Evolutionary conservation across 2,113 vertebrate genomes (phyloP).

Genomic region (Canis aureus): DNA sequence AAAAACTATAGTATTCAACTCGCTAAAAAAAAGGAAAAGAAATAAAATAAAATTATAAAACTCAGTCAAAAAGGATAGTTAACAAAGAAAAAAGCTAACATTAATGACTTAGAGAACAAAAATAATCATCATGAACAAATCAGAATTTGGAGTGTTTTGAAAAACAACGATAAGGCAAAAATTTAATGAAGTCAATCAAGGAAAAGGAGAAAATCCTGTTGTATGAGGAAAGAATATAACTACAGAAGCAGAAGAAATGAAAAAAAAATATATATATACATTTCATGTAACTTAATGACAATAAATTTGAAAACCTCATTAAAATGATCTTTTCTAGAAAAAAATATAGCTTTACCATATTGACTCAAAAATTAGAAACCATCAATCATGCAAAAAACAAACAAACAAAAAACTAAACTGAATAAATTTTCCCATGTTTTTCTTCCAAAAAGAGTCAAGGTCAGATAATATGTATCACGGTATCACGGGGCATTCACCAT

Average conservation of each 20-base stretch:
- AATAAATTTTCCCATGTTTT: not conserved
- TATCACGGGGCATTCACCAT: not conserved
- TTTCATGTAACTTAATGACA: not conserved
- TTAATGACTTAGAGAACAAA: not conserved
- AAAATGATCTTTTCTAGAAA: not conserved
- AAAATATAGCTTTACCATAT: not conserved
- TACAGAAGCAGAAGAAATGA: not conserved
- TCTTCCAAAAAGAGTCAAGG: not conserved
- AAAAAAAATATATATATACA: not conserved
- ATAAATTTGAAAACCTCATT: slow-evolving; percentile 16
- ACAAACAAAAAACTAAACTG: not conserved
- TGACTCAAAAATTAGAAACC: not conserved
- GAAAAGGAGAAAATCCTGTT: not conserved
- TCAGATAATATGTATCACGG: not conserved
- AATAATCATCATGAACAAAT: not conserved
- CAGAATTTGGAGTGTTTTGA: not conserved
- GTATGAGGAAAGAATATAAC: not conserved
- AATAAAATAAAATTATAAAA: not conserved
- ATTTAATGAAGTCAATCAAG: not conserved
- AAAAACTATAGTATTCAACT: not conserved
- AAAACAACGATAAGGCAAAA: not conserved
- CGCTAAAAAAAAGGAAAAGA: not conserved
- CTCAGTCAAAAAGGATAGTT: not conserved
- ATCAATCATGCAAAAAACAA: not conserved
- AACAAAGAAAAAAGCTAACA: not conserved